Conservation (phyloP, 2,797 vertebrate species). For the Thripadectes ignobilis region DNA sequence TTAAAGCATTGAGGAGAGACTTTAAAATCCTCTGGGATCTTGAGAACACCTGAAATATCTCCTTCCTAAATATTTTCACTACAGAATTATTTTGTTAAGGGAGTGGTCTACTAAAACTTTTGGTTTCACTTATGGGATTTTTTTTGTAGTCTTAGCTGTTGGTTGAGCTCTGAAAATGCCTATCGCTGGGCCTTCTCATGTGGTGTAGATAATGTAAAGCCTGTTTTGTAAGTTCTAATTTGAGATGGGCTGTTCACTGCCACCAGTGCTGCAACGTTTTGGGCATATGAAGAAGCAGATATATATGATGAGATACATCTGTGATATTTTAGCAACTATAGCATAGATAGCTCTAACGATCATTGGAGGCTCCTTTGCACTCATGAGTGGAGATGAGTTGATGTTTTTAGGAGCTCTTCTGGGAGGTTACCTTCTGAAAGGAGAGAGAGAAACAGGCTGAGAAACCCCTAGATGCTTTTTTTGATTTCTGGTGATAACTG, state of each 20-base stretch:
- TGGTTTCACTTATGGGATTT: background rate
- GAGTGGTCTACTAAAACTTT: background rate
- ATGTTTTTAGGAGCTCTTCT: background rate
- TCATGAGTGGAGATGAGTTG: background rate
- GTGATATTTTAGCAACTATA: background rate
- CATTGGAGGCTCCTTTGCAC: background rate
- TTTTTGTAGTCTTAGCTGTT: background rate
- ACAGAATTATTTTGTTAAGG: background rate
- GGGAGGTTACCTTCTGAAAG: background rate
- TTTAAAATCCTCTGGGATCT: background rate
- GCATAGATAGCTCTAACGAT: background rate
- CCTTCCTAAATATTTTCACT: background rate
- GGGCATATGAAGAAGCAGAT: background rate
- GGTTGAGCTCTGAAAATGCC: background rate
- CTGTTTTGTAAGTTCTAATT: background rate
- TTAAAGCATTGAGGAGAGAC: background rate
- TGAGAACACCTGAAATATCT: background rate
- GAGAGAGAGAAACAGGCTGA: background rate
- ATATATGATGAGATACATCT: background rate
- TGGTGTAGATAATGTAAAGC: background rate
- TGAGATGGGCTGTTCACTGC: background rate
- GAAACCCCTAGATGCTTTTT: background rate
- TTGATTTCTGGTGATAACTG: background rate
- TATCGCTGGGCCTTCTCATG: background rate
- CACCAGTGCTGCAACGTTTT: background rate